Evolutionary conservation across 2,113 vertebrate genomes (phyloP), one percentile per base, ranked within the genome.

Genomic region (Lycaon pictus): DNA sequence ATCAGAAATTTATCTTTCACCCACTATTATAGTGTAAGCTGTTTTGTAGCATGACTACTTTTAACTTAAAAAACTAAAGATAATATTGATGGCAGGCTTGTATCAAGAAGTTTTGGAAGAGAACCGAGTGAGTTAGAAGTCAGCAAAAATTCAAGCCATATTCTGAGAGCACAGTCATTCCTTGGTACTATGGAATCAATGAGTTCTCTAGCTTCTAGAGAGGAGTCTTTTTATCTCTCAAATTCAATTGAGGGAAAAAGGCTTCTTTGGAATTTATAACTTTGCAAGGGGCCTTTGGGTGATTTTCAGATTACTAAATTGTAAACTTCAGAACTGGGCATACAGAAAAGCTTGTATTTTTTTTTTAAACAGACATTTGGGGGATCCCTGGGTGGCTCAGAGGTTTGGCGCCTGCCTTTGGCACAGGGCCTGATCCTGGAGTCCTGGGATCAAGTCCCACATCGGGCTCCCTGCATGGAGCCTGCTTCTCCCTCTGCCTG

Each of bases 101-200:
- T 32, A 83, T 53, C 27, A 60, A 88, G 32, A 96, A 62, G 37
- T 67, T 87, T 95, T 72, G 55, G 43, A 81, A 93, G 53, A 76
- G 48, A 84, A 62, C 5, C 35, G 51, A 91, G 81, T 89, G 20
- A 74, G 76, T 72, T 91, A 85, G 43, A 92, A 81, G 58, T 81
- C 69, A 88, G 60, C 51, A 81, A 27, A 90, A 91, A 27, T 96
- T 74, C 43, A 93, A 88, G 53, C 67, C 7, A 29, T 58, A 56
- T 69, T 96, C 29, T 85, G 43, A 51, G 32, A 96, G 35, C 53
- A 84, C 80, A 93, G 48, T 91, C 51, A 93, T 83, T 95, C 55
- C 56, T 43, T 65, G 55, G 55, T 48, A 72, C 19, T 84, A 27
- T 4, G 60, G 37, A 92, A 86, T 76, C 88, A 48, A 11, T 20